Conservation (phyloP, 2,888 invertebrate species). For the Macrosoma leucophasiata region DNA sequence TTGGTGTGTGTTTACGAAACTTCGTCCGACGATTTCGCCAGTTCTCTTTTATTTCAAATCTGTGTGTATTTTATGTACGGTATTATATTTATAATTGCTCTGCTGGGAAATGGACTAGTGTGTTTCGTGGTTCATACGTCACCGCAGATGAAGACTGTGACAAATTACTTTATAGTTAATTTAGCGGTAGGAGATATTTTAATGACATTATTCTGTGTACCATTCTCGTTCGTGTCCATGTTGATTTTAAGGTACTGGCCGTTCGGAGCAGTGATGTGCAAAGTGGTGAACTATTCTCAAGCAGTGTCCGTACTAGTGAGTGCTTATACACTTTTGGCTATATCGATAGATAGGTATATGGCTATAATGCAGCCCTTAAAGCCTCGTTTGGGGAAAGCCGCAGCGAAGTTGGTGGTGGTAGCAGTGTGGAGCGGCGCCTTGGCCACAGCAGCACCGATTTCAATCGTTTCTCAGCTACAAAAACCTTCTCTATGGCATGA, state of each 20-base stretch:
- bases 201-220: constrained; percentile 93
- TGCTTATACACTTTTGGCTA: constrained; percentile 90
- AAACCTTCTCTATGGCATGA: constrained; percentile 74
- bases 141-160: constrained; percentile 92
- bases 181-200: constrained; percentile 92
- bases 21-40: constrained; percentile 53
- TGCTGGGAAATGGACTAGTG: constrained; percentile 86
- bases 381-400: constrained; percentile 80
- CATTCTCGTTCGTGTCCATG: constrained; percentile 89
- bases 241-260: constrained; percentile 91
- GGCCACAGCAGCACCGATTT: constrained; percentile 83
- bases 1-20: constrained; percentile 16
- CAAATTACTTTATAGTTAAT: constrained; percentile 93
- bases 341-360: constrained; percentile 87
- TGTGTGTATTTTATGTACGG: constrained; percentile 82
- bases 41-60: constrained; percentile 74
- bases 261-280: constrained; percentile 87
- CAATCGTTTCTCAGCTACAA: constrained; percentile 77
- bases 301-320: constrained; percentile 87
- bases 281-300: constrained; percentile 87
- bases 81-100: constrained; percentile 80
- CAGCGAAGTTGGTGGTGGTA: constrained; percentile 76
- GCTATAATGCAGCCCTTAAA: constrained; percentile 88
- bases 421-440: constrained; percentile 81
- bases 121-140: constrained; percentile 90